These are phyloP conservation scores for Brevipalpus yothersi DNA, from an alignment of 1,140 invertebrate species.

Conservation along the genomic window DNA sequence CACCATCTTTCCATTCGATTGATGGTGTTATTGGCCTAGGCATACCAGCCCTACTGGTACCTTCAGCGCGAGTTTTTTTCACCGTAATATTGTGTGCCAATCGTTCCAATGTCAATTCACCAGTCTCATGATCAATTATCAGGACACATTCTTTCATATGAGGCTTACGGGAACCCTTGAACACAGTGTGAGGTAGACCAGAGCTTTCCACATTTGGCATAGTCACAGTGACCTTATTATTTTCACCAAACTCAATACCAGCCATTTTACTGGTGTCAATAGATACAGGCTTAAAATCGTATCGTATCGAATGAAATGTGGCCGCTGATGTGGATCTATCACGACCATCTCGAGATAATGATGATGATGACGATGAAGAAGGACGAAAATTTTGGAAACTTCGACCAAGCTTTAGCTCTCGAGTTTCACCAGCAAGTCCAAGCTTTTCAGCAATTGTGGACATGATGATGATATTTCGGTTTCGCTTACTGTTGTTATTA, in stretches of 20 bases:
- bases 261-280: constrained; percentile 74
- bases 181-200: constrained; percentile 64
- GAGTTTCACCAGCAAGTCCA: background rate
- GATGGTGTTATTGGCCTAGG: constrained; percentile 2
- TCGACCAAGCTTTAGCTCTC: background rate
- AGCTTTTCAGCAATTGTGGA: background rate
- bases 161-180: constrained; percentile 70
- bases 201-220: constrained; percentile 67
- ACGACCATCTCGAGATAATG: constrained; percentile 25
- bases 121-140: constrained; percentile 68
- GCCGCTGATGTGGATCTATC: background rate
- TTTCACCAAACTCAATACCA: constrained; percentile 56
- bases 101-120: constrained; percentile 74
- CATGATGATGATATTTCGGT: background rate
- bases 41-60: background rate
- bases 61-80: constrained; percentile 61
- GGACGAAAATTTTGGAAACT: background rate
- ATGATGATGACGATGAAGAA: constrained; percentile 14
- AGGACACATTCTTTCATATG: constrained; percentile 81
- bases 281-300: constrained; percentile 92
- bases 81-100: constrained; percentile 69
- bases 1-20: background rate
- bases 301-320: background rate
- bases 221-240: constrained; percentile 64
- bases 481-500: no score